phyloP scores from a whole-genome alignment of 2,113 vertebrate genomes.

The Indicator maculatus region DNA sequence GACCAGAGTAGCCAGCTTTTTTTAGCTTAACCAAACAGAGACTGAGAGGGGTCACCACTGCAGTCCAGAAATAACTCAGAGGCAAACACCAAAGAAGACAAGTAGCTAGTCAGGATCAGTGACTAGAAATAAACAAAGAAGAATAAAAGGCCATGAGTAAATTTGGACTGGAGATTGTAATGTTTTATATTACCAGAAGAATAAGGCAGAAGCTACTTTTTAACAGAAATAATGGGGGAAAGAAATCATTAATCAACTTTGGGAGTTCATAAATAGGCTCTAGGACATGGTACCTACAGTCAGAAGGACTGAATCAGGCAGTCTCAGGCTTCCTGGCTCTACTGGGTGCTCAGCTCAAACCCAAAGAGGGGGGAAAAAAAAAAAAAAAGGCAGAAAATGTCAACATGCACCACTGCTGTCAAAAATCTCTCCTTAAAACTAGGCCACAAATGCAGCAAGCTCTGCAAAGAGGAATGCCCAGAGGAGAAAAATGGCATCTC shows the following conservation, averaged over 20 bases:
- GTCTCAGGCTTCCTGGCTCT: background rate
- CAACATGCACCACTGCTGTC: background rate
- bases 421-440: slow-evolving; percentile 38
- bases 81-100: slow-evolving; percentile 15
- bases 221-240: background rate
- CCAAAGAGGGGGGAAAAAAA: background rate
- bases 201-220: background rate
- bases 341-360: background rate
- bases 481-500: background rate
- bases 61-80: slow-evolving; percentile 31
- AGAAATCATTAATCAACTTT: background rate
- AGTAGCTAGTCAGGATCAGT: background rate
- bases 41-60: slow-evolving; percentile 11
- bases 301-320: background rate
- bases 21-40: slow-evolving; percentile 23
- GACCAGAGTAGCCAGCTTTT: background rate
- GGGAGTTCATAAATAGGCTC: background rate
- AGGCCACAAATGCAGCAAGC: background rate
- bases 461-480: background rate
- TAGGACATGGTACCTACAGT: background rate
- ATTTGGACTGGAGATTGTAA: background rate
- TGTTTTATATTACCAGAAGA: background rate
- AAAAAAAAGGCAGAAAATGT: background rate
- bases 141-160: background rate
- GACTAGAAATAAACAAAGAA: slow-evolving; percentile 27